Evolutionary conservation across 35 echinoderm and acorn worm genomes (phyloP), one percentile per base, ranked within the genome.

Genomic region (Lytechinus pictus): DNA sequence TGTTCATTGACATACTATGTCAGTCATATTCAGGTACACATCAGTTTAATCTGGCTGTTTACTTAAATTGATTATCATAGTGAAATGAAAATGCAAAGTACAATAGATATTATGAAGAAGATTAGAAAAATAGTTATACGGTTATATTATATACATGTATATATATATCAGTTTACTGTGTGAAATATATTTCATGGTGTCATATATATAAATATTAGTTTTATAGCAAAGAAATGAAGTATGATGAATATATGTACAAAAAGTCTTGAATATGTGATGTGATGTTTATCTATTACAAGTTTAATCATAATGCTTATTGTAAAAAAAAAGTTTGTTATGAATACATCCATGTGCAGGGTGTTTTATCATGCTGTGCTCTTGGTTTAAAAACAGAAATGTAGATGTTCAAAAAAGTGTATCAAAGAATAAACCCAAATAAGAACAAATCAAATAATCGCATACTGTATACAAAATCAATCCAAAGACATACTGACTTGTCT

Each of bases 351-450:
- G 3, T 79, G 66, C 16, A n/a, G 66, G 16, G n/a, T 79, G 21
- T 79, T 24, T 79, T n/a, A 16, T 79, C 66, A 79, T 24, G 7
- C n/a, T 79, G 4, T 79, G 66, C 66, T 79, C 66, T 79, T 79
- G 2, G n/a, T 79, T 24, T 79, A 24, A 16, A 79, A 24, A 19
- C 66, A 79, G 16, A 79, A 19, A 79, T n/a, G 66, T 24, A 6
- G 66, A 24, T 79, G 21, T n/a, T 79, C 16, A 16, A n/a, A 14
- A 8, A 79, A 79, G 16, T 1, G n/a, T 24, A 24, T 7, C 6
- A 79, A 79, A 79, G 66, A 79, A n/a, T 79, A 79, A 79, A 24
- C 66, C 66, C 66, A 79, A 79, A n/a, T 16, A 79, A 79, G 66
- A 79, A 79, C n/a, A 24, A n/a, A 79, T 16, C 66, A 16, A 79